A percentile compares a stretch with the other conserved stretches of the same genome.
Conservation (phyloP, 1,140 invertebrate genomes). For the Homalodisca vitripennis region DNA sequence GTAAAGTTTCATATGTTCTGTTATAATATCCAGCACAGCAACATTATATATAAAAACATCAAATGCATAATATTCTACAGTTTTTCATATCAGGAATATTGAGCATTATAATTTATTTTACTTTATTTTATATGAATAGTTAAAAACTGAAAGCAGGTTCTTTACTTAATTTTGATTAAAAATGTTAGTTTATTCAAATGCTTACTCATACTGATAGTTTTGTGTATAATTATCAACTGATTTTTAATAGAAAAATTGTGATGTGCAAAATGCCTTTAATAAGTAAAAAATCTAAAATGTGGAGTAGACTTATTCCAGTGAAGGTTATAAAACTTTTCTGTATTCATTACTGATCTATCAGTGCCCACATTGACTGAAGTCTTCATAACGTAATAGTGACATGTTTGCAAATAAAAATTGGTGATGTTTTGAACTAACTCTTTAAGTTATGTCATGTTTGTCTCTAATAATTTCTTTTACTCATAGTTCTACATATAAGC, state of each 20-base stretch:
- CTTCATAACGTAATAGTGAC: background rate
- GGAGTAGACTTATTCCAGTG: background rate
- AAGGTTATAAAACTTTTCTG: background rate
- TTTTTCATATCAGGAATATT: no score
- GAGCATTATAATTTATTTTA: no score
- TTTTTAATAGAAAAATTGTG: slow-evolving; percentile 15
- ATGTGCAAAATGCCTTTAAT: slow-evolving; percentile 16
- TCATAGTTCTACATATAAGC: background rate
- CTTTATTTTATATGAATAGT: no score
- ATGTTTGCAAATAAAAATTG: background rate
- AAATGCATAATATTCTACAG: no score
- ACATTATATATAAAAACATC: no score
- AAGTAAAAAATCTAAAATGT: no score
- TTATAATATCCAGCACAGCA: slow-evolving; percentile 9
- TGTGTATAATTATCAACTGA: background rate
- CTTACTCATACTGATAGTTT: slow-evolving; percentile 13
- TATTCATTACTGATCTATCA: background rate
- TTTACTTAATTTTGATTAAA: no score
- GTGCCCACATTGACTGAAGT: slow-evolving; percentile 17
- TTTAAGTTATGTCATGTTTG: background rate
- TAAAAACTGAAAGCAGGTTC: no score
- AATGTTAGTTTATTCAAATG: background rate
- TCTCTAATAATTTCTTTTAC: background rate
- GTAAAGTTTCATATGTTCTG: slow-evolving; percentile 18
- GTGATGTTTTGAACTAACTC: background rate